phyloP scores from a whole-genome alignment of 2,888 invertebrate species.

The Apomyelois bistriatella region DNA sequence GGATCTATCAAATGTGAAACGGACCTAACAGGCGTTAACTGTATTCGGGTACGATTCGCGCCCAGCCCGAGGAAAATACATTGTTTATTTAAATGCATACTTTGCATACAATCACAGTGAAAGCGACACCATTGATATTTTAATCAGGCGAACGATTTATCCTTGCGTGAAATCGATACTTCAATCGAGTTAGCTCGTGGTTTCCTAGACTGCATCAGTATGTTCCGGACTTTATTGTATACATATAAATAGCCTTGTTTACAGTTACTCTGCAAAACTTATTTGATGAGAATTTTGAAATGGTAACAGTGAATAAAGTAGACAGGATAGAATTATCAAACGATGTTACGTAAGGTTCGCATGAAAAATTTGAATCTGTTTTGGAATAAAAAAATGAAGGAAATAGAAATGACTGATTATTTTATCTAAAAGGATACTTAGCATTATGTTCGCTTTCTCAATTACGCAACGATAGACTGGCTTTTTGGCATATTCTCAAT shows the following conservation, averaged over 20 bases:
- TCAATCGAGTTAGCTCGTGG: conserved; percentile 16
- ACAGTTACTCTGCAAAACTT: too few species aligned
- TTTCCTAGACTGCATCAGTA: conserved; percentile 3
- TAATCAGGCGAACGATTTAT: conserved; percentile 60
- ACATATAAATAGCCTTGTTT: too few species aligned
- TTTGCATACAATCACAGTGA: conserved; percentile 76
- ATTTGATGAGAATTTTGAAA: too few species aligned
- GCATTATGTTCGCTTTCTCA: conserved; percentile 6
- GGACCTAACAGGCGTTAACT: not conserved
- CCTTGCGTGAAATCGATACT: conserved; percentile 61
- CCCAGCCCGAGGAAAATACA: conserved; percentile 40
- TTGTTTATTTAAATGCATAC: conserved; percentile 51
- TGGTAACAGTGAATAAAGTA: too few species aligned
- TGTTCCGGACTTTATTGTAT: not conserved
- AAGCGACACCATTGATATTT: conserved; percentile 68
- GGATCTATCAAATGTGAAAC: not conserved
- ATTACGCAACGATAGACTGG: conserved; percentile 3
- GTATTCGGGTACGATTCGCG: conserved; percentile 24
- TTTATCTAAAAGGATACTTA: conserved; percentile 2
- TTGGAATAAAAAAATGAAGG: too few species aligned
- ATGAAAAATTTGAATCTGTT: too few species aligned
- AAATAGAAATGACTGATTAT: not conserved
- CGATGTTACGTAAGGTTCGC: too few species aligned
- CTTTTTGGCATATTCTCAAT: not conserved
- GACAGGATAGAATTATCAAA: too few species aligned